Evolutionary conservation across 1,140 invertebrate genomes (phyloP), one percentile per base, ranked within the genome.

Genomic region (Metopolophium dirhodum): DNA sequence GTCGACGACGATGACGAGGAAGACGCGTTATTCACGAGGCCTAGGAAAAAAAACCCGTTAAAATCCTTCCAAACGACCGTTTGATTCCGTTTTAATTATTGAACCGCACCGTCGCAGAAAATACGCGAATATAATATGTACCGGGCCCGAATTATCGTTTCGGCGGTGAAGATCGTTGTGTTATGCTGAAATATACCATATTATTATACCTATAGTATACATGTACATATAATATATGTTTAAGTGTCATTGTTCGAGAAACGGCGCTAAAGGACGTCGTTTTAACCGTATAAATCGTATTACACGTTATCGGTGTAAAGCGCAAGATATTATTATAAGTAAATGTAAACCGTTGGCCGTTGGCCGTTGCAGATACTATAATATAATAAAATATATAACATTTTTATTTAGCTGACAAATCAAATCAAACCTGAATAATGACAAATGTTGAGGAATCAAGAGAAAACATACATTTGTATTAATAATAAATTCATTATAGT

Each of bases 41-140:
- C 61, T n/a, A 77, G 14, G 30, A n/a, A 77, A 77, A 68, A 68
- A 68, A n/a, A 77, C 4, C 61, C 61, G 88, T 89, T 89, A 89
- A 88, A 89, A 89, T 89, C 45, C 88, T 89, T 83, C 20, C 20
- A 89, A 89, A 89, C n/a, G 88, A 51, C 49, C n/a, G 30, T 89
- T 51, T 77, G 61, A 54, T 89, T n/a, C 2, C 47, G 49, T 89
- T 89, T 89, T 89, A 89, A 89, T 89, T 35, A 35, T 77, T 77
- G 14, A n/a, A 77, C 0, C 20, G 30, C 49, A 51, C 30, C n/a
- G 61, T 11, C 30, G 3, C 61, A 77, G 61, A 77, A 77, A 77
- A 1, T 77, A 77, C 61, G 61, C 11, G 61, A 18, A 77, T 30
- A 77, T 37, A 37, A 1, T 18, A 77, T 77, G n/a, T 18, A n/a